Evolutionary conservation across 2,888 invertebrate genomes (phyloP).

Genomic region (Hydrotaea diabolus): DNA sequence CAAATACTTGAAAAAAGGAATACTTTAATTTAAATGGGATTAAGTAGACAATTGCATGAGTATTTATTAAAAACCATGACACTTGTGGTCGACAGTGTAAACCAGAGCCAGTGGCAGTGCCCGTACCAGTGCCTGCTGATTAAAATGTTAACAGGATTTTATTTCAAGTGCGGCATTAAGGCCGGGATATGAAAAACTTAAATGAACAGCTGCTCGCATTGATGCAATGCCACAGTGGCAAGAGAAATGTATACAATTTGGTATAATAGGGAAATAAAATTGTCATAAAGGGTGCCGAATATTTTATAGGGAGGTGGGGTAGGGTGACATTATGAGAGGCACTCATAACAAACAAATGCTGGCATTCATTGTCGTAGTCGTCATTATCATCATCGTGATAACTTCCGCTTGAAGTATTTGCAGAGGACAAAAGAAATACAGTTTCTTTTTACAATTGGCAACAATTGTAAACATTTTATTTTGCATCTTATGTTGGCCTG

Average conservation of each 20-base stretch:
- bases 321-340: background rate
- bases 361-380: background rate
- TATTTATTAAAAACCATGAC: conserved; percentile 26
- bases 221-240: background rate
- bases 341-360: conserved; percentile 8
- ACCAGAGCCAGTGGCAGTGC: too few species aligned
- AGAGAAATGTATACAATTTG: conserved; percentile 12
- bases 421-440: background rate
- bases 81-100: background rate
- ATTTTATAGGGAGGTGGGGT: background rate
- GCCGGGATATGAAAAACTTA: conserved; percentile 23
- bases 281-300: background rate
- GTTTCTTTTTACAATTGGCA: background rate
- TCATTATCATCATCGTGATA: background rate
- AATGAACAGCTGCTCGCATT: background rate
- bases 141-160: conserved; percentile 18
- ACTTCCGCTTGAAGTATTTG: background rate
- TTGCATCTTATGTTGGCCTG: too few species aligned
- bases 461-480: background rate
- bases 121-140: background rate
- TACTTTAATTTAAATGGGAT: conserved; percentile 45
- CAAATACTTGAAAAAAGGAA: conserved; percentile 3
- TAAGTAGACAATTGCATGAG: conserved; percentile 30
- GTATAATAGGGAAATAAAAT: background rate
- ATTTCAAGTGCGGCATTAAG: conserved; percentile 29